A percentile compares a stretch with the other conserved stretches of the same genome.
Evolutionary conservation across 1,140 invertebrate genomes (phyloP).

Genomic region (Bombus affinis): DNA sequence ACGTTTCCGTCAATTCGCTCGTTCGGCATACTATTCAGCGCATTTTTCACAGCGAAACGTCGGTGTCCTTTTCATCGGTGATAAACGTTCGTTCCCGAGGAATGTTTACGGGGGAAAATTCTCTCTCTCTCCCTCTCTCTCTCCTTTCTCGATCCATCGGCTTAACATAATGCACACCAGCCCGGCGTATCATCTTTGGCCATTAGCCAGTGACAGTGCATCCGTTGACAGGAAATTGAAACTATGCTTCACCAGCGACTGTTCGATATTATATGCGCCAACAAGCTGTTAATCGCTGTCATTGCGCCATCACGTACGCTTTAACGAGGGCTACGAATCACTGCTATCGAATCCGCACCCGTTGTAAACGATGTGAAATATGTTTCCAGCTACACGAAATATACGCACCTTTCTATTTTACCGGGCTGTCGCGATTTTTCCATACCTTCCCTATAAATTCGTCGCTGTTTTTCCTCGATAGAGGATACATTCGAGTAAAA

Average conservation of each 20-base stretch:
- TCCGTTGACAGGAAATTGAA: slow-evolving; percentile 58
- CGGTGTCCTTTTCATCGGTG: not conserved
- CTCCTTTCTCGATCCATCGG: not conserved
- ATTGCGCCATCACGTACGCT: slow-evolving; percentile 62
- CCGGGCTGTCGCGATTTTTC: not conserved
- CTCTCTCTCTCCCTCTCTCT: not conserved
- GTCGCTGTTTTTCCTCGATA: not conserved
- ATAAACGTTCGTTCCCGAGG: not conserved
- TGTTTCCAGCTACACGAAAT: slow-evolving; percentile 47
- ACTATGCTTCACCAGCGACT: slow-evolving; percentile 53
- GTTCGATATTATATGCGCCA: slow-evolving; percentile 53
- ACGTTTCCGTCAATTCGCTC: not conserved
- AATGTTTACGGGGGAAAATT: not conserved
- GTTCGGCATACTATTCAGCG: not conserved
- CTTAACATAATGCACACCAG: slow-evolving; percentile 29
- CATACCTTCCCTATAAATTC: not conserved
- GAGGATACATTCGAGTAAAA: not conserved
- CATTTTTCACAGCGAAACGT: not conserved
- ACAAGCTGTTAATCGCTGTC: slow-evolving; percentile 64
- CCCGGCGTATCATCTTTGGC: slow-evolving; percentile 40
- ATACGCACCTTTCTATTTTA: not conserved
- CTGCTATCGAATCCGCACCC: slow-evolving; percentile 48
- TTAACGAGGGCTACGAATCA: slow-evolving; percentile 66
- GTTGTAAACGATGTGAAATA: slow-evolving; percentile 57
- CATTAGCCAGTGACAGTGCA: slow-evolving; percentile 45